Evolutionary conservation across 2,888 invertebrate genomes (phyloP).

Genomic region (Eumacrocentrus americanus): DNA sequence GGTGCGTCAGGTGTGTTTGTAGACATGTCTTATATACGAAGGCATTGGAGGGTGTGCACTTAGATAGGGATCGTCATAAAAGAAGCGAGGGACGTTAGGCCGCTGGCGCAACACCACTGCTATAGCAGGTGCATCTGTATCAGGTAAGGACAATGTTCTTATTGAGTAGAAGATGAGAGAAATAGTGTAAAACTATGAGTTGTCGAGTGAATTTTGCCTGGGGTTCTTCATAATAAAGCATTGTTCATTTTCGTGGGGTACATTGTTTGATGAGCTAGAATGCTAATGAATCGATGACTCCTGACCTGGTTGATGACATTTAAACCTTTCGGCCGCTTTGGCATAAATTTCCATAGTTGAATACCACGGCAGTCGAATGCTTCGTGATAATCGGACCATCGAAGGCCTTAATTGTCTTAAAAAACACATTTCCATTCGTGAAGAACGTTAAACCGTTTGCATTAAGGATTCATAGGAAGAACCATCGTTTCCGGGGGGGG

Average conservation of each 20-base stretch:
- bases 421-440: not conserved
- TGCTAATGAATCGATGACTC: not conserved
- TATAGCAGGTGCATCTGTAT: not conserved
- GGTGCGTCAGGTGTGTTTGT: constrained; percentile 54
- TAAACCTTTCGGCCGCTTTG: not conserved
- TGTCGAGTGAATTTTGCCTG: too few species aligned
- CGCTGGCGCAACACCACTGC: not conserved
- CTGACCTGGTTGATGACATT: not conserved
- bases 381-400: not conserved
- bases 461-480: not conserved
- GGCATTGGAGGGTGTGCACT: not conserved
- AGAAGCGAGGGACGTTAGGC: not conserved
- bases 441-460: not conserved
- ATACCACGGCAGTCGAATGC: not conserved
- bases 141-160: not conserved
- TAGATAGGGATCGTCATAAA: not conserved
- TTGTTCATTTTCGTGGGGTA: too few species aligned
- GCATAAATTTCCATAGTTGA: not conserved
- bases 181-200: too few species aligned
- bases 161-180: too few species aligned
- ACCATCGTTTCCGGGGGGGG: too few species aligned
- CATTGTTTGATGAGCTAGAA: not conserved
- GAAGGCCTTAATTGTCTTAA: not conserved
- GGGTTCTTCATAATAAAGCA: too few species aligned
- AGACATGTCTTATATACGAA: not conserved